Evolutionary conservation across 2,888 invertebrate genomes (phyloP).

Genomic region (Eupithecia inturbata): DNA sequence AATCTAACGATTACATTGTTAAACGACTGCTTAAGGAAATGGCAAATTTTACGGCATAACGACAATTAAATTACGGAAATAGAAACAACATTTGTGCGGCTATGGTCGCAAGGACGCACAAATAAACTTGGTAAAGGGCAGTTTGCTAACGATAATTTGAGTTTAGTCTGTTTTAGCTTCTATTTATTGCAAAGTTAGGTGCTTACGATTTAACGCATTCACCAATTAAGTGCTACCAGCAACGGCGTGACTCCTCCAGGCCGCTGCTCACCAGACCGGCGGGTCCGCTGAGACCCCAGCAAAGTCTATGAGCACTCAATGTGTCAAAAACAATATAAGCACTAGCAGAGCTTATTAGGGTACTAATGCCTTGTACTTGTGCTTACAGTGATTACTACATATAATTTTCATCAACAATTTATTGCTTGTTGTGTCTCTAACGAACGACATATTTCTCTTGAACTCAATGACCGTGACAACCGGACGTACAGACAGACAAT

Average conservation of each 20-base stretch:
- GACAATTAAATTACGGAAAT: conserved; percentile 23
- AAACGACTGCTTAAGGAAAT: conserved; percentile 27
- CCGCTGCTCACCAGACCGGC: too few relatives aligned
- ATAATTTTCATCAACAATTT: too few relatives aligned
- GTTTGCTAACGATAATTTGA: conserved; percentile 2
- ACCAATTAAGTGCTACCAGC: too few relatives aligned
- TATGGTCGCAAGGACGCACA: conserved; percentile 2
- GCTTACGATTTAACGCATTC: too few relatives aligned
- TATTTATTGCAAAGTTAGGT: neutral
- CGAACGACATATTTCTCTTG: too few relatives aligned
- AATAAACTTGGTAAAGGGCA: neutral
- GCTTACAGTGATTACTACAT: too few relatives aligned
- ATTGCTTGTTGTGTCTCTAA: neutral
- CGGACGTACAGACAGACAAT: neutral
- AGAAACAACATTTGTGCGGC: conserved; percentile 3
- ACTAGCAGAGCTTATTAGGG: neutral
- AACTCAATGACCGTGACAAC: neutral
- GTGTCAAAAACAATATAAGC: too few relatives aligned
- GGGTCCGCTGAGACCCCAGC: too few relatives aligned
- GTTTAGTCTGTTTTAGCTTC: neutral
- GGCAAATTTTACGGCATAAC: conserved; percentile 22
- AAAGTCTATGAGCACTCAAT: too few relatives aligned
- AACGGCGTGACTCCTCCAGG: too few relatives aligned
- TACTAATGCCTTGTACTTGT: neutral
- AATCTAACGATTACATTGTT: neutral